Percentiles rank a stretch among this genome's conserved stretches.
Evolutionary conservation across 2,888 invertebrate species (phyloP).

Genomic region (Caenorhabditis sp.): DNA sequence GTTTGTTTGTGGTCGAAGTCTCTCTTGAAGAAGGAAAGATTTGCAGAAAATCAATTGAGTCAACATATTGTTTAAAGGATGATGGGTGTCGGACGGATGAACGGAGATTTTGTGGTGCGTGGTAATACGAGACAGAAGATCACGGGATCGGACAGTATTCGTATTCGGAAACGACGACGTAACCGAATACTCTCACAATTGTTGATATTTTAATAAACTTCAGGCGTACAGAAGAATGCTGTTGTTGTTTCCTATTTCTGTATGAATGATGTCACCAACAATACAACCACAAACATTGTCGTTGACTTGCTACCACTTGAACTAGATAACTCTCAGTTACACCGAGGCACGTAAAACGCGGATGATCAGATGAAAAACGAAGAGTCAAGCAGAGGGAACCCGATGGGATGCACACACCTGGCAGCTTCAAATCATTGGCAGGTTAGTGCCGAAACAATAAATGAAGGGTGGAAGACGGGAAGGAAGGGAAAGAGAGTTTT

Average conservation of each 20-base stretch:
- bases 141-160: constrained; percentile 43
- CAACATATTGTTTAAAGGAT: constrained; percentile 59
- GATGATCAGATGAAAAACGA: constrained; percentile 5
- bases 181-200: constrained; percentile 48
- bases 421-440: constrained; percentile 61
- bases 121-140: constrained; percentile 60
- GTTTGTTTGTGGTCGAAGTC: constrained; percentile 57
- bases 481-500: constrained; percentile 22
- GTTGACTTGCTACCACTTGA: background rate
- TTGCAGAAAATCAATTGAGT: constrained; percentile 59
- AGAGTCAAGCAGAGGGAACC: constrained; percentile 33
- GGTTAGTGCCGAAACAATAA: constrained; percentile 63
- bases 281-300: background rate
- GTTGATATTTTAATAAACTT: constrained; percentile 32
- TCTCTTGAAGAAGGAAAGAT: constrained; percentile 11
- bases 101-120: constrained; percentile 32
- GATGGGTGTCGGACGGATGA: constrained; percentile 14
- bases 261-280: background rate
- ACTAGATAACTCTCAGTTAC: constrained; percentile 12
- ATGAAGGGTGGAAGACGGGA: constrained; percentile 38
- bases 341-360: constrained; percentile 17
- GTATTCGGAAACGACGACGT: constrained; percentile 1
- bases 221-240: background rate
- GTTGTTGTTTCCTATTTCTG: background rate
- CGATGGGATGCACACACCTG: constrained; percentile 54